Evolutionary conservation across 1,140 invertebrate species (phyloP), one percentile per base, ranked within the genome.

Genomic region (Choristoneura fumiferana): DNA sequence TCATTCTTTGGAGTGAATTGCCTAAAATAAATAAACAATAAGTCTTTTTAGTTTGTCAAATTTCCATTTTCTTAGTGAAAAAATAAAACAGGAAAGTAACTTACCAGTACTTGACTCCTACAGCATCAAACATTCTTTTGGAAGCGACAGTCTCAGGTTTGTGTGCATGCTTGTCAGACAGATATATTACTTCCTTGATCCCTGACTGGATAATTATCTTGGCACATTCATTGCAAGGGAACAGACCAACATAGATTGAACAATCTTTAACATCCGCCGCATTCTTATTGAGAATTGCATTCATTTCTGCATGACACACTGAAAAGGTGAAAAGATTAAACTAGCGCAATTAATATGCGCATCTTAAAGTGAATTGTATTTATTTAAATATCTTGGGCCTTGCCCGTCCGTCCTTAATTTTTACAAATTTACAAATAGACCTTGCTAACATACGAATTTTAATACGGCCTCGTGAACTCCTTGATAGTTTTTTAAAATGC

Each of bases 221-320:
- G 0, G 98, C 96, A 92, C 98, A 99, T 87, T 98, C 97, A 78
- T 98, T 98, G 77, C 98, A 99, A 0, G 98, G 98, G 85, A 98
- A 99, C 5, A 97, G 81, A 0, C 92, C 94, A 0, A 97, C 95
- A 84, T 98, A 99, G 0, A 99, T 93, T 0, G 91, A 93, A 73
- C 96, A 98, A 62, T 93, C 92, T 69, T 93, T 93, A 0, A 98
- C 84, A 89, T 95, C 92, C 0, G 92, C 88, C 1, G 91, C 90
- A 79, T 97, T 98, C 82, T 95, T 97, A 78, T 99, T 99, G 0
- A 99, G 69, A 60, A 99, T 96, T 8, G 98, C 98, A 91, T 99
- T 99, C 84, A 98, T 91, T 91, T 99, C 98, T 29, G 98, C 98
- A 90, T 99, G 98, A 67, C 97, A 98, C 0, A 99, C 98, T 97